phyloP scores from a whole-genome alignment of 2,113 vertebrate species.

The Phalacrocorax pelagicus region DNA sequence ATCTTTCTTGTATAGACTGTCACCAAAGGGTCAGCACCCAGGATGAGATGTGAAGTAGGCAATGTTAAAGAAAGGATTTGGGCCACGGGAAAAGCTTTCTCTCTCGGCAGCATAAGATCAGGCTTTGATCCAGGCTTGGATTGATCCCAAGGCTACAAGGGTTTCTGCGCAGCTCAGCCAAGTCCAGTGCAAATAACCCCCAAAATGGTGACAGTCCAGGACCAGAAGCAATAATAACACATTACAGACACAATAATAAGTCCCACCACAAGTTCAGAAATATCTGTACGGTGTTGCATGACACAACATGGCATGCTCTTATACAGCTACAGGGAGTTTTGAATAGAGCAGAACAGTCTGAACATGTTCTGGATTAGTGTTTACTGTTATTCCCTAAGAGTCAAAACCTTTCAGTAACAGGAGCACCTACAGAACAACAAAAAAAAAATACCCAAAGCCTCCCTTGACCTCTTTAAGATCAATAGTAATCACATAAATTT shows the following conservation, averaged over 20 bases:
- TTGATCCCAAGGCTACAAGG: background rate
- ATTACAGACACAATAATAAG: background rate
- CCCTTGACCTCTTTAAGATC: background rate
- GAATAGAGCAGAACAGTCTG: background rate
- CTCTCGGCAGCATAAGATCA: fast-evolving
- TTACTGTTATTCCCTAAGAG: background rate
- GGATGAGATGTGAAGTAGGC: background rate
- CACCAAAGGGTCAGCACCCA: background rate
- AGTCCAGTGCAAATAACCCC: background rate
- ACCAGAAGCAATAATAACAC: background rate
- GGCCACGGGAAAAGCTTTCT: background rate
- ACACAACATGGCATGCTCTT: background rate
- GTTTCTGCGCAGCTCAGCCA: background rate
- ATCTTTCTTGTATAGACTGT: background rate
- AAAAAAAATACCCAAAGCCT: background rate
- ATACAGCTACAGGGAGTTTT: background rate
- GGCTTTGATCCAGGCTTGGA: background rate
- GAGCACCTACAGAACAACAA: background rate
- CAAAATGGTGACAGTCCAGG: background rate
- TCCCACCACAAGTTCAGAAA: background rate
- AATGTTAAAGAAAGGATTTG: background rate
- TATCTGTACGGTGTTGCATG: background rate
- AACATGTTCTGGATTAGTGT: background rate
- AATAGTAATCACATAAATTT: background rate
- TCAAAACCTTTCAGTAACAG: background rate